Evolutionary conservation across 2,113 vertebrate species (phyloP).

Genomic region (Climacteris rufus): DNA sequence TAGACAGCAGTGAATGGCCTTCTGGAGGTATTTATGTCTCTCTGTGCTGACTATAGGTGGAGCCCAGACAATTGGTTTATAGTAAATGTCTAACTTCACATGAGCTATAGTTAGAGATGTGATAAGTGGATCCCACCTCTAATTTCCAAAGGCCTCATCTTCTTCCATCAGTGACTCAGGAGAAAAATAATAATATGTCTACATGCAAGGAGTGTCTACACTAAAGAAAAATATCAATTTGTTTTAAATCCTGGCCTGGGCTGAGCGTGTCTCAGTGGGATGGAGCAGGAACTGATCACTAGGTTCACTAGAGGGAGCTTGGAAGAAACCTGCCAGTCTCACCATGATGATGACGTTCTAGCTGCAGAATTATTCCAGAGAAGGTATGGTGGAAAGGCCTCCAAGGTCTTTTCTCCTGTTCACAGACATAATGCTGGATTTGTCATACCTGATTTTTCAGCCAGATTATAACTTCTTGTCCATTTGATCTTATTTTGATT

Average conservation of each 20-base stretch:
- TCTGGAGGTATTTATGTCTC: background rate
- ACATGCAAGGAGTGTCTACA: background rate
- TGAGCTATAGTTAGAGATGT: background rate
- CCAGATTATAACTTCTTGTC: background rate
- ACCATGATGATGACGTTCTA: background rate
- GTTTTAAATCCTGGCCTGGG: background rate
- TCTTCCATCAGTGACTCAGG: background rate
- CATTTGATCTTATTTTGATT: background rate
- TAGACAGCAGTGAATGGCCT: background rate
- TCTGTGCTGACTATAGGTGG: background rate
- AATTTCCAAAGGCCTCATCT: background rate
- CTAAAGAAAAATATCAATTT: background rate
- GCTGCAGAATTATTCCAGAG: background rate
- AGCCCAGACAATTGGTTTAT: background rate
- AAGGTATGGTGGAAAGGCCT: background rate
- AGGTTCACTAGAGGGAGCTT: conserved; percentile 61
- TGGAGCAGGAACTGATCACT: background rate
- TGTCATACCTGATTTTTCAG: background rate
- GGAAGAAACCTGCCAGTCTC: conserved; percentile 12
- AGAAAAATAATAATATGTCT: background rate
- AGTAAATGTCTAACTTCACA: background rate
- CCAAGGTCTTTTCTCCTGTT: background rate
- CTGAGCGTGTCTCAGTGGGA: background rate
- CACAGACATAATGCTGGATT: background rate
- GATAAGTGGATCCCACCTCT: background rate